Conservation (phyloP, 2,888 invertebrate species). For the Ectobius pallidus region DNA sequence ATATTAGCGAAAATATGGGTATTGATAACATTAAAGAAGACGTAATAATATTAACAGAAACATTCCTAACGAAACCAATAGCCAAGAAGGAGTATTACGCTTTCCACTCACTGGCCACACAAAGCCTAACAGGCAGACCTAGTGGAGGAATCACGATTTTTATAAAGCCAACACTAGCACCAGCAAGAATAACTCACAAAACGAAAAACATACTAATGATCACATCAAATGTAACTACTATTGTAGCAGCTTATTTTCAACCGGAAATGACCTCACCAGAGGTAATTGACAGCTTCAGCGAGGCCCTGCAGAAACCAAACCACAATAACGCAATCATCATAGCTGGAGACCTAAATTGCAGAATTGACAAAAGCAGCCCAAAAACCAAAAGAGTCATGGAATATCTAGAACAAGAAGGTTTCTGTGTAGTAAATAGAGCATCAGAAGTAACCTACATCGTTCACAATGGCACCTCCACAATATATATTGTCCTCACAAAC, state of each 20-base stretch:
- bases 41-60: no score
- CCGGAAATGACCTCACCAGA: background rate
- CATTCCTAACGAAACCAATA: background rate
- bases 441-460: background rate
- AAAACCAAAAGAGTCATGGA: background rate
- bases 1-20: no score
- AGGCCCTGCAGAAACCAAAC: background rate
- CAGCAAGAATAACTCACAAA: background rate
- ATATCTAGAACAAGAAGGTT: background rate
- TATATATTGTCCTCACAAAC: background rate
- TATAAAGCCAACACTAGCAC: background rate
- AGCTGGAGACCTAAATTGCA: slow-evolving; percentile 2
- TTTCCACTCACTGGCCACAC: background rate
- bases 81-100: background rate
- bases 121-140: background rate
- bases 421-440: background rate
- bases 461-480: background rate
- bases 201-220: background rate
- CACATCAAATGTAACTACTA: background rate
- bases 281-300: background rate
- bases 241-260: background rate
- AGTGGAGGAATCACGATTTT: no score
- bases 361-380: background rate
- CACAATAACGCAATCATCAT: background rate
- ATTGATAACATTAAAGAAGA: no score